Conservation (phyloP, 2,113 vertebrate genomes). For the Physeter macrocephalus region DNA sequence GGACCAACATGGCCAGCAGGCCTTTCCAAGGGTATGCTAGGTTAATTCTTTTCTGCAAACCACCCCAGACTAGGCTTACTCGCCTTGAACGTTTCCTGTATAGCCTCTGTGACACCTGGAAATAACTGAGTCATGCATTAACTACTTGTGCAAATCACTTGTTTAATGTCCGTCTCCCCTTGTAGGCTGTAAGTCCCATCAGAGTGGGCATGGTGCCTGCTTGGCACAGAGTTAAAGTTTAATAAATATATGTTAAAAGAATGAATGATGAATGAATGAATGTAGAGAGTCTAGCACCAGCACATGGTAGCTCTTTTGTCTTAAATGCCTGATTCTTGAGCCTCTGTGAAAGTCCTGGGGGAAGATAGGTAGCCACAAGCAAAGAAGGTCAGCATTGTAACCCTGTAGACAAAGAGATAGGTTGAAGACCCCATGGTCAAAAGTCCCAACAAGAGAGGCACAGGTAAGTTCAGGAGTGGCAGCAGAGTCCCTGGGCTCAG, state of each 20-base stretch:
- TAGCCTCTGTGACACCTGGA: neutral
- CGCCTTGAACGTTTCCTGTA: neutral
- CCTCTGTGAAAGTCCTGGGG: neutral
- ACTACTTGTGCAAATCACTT: neutral
- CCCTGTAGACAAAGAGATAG: too few species aligned
- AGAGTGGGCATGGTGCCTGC: neutral
- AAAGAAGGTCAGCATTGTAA: neutral
- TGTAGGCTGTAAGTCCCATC: neutral
- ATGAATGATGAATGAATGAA: neutral
- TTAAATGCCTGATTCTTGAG: neutral
- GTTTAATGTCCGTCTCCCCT: neutral
- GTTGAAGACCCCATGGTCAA: neutral
- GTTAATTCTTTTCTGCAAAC: neutral
- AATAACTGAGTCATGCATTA: too few species aligned
- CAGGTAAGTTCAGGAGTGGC: neutral
- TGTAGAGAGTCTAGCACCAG: neutral
- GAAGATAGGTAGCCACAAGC: fast-evolving
- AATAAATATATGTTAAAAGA: fast-evolving
- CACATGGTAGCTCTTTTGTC: neutral
- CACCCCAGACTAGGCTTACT: neutral
- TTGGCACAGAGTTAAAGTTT: neutral
- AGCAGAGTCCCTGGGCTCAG: neutral
- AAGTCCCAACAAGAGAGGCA: neutral
- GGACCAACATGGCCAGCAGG: neutral
- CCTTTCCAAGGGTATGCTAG: neutral